Evolutionary conservation across 2,888 invertebrate species (phyloP).

Genomic region (Therioaphis trifolii): DNA sequence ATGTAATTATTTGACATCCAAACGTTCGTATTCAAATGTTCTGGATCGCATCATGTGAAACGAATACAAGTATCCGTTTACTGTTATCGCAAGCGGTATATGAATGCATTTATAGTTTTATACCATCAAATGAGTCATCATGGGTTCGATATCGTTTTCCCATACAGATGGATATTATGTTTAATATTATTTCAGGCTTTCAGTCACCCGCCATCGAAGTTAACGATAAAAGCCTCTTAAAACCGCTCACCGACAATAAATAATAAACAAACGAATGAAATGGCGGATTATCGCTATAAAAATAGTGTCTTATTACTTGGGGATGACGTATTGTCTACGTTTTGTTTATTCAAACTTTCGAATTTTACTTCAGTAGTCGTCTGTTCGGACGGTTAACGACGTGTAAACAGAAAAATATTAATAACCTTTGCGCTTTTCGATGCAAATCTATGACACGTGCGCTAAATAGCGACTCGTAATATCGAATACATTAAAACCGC

Average conservation of each 20-base stretch:
- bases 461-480: no score
- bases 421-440: background rate
- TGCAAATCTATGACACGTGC: conserved; percentile 10
- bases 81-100: background rate
- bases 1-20: no score
- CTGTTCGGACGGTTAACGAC: background rate
- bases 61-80: no score
- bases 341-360: background rate
- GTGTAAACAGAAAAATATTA: conserved; percentile 7
- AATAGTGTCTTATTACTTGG: conserved; percentile 17
- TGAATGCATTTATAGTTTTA: background rate
- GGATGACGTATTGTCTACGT: background rate
- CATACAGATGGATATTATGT: background rate
- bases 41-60: no score
- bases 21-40: no score
- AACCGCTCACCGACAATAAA: background rate
- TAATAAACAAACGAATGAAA: conserved; percentile 10
- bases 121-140: no score
- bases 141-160: background rate
- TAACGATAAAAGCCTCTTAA: conserved; percentile 11
- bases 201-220: background rate
- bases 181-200: background rate
- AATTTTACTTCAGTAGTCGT: background rate
- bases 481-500: no score
- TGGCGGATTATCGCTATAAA: background rate